Evolutionary conservation across 2,888 invertebrate genomes (phyloP), one percentile per base, ranked within the genome.

Genomic region (Pedicia rivosa): DNA sequence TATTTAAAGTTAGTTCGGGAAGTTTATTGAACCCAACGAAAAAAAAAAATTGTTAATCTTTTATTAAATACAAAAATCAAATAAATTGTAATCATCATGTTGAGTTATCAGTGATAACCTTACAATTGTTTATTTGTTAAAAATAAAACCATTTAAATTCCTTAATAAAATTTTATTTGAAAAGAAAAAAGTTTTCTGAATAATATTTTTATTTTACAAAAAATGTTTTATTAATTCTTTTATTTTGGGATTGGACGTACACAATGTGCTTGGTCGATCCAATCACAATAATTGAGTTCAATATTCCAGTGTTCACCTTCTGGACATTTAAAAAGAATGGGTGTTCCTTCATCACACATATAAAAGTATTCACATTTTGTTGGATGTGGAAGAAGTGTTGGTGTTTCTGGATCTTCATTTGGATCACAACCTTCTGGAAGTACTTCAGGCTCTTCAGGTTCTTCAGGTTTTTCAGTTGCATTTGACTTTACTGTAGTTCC

Each of bases 301-400:
- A 9, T 25, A 34, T 10, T 34, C 34, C 34, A 34, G 5, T 14
- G 10, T 15, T 25, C 9, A 16, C 34, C 34, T 4, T 5, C 5
- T 13, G 24, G 34, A n/a, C 34, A 34, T 15, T 15, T 5, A 4
- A 8, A 8, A 9, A 17, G n/a, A n/a, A 13, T 10, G 2, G 16
- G 12, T 7, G 4, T 1, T 3, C 34, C 34, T 9, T 25, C 8
- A 9, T 13, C 10, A 15, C 34, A 34, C 14, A 19, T 35, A 24
- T 33, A 19, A 13, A 35, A 26, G 10, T 26, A 25, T 24, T 8
- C 8, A 20, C 33, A 33, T 13, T 33, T 13, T 2, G 34, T 29
- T 29, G 29, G 25, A 20, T 33, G 33, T 22, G 22, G 33, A 10
- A 33, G 12, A 22, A n/a, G 20, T 13, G 17, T 17, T 17, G 33